Conservation (phyloP, 2,797 vertebrate species). For the Parambassis ranga region DNA sequence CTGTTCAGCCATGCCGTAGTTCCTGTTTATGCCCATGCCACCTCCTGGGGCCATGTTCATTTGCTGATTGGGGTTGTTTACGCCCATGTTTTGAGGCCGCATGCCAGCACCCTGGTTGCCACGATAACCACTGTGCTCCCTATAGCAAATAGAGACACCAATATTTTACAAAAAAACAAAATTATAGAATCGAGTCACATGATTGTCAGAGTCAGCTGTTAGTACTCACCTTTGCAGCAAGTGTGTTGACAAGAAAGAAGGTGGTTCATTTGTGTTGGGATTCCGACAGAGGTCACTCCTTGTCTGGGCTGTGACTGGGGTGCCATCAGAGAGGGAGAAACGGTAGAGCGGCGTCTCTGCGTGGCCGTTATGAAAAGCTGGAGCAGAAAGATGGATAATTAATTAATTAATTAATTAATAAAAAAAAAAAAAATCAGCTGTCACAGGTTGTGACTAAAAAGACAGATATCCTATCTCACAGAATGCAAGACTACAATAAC, state of each 20-base stretch:
- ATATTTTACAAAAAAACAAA: background rate
- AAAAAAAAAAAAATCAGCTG: background rate
- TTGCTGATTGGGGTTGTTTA: constrained; percentile 80
- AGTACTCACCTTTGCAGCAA: constrained; percentile 97
- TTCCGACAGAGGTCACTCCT: constrained; percentile 93
- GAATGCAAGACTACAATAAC: background rate
- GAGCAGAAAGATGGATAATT: constrained; percentile 18
- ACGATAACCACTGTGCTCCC: constrained; percentile 92
- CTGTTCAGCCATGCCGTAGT: constrained; percentile 85
- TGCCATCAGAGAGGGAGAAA: constrained; percentile 95
- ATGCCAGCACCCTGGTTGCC: constrained; percentile 84
- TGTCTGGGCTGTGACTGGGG: constrained; percentile 93
- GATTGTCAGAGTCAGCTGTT: too few relatives aligned
- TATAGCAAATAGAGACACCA: constrained; percentile 51
- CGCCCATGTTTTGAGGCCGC: constrained; percentile 83
- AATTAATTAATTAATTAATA: background rate
- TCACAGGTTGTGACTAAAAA: background rate
- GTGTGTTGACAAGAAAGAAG: constrained; percentile 93
- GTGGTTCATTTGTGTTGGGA: constrained; percentile 88
- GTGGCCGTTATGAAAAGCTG: constrained; percentile 91
- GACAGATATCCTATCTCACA: background rate
- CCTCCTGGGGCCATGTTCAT: constrained; percentile 84
- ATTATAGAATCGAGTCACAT: background rate
- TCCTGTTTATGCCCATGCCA: constrained; percentile 79
- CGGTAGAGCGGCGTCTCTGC: constrained; percentile 94